Conservation (phyloP, 2,888 invertebrate species). For the Phania funesta region DNA sequence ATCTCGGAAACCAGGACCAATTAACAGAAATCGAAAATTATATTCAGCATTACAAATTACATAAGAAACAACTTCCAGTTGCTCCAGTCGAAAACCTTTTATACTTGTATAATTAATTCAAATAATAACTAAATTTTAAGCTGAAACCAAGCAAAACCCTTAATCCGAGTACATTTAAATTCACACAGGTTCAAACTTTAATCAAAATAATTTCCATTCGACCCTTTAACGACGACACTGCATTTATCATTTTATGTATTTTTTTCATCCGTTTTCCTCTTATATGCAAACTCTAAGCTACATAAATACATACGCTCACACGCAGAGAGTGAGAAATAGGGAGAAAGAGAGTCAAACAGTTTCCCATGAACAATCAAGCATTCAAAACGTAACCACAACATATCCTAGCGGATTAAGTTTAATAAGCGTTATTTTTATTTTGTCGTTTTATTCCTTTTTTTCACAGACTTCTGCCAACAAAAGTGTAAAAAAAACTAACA, state of each 20-base stretch:
- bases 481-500: constrained; percentile 22
- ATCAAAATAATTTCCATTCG: too few species aligned
- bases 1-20: too few species aligned
- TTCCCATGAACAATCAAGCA: constrained; percentile 30
- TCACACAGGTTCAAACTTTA: too few species aligned
- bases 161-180: too few species aligned
- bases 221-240: constrained; percentile 2
- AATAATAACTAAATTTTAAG: too few species aligned
- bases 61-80: too few species aligned
- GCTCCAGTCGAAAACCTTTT: too few species aligned
- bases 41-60: too few species aligned
- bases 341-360: constrained; percentile 16
- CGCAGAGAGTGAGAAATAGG: background rate
- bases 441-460: background rate
- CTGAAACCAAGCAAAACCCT: too few species aligned
- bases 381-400: constrained; percentile 65
- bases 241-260: background rate
- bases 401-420: constrained; percentile 69
- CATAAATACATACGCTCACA: background rate
- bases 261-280: constrained; percentile 2
- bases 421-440: constrained; percentile 64
- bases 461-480: constrained; percentile 18
- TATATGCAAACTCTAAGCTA: background rate
- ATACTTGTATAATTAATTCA: too few species aligned
- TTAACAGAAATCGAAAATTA: too few species aligned